Conservation (phyloP, 2,113 vertebrate genomes). For the Trogon melanurus region DNA sequence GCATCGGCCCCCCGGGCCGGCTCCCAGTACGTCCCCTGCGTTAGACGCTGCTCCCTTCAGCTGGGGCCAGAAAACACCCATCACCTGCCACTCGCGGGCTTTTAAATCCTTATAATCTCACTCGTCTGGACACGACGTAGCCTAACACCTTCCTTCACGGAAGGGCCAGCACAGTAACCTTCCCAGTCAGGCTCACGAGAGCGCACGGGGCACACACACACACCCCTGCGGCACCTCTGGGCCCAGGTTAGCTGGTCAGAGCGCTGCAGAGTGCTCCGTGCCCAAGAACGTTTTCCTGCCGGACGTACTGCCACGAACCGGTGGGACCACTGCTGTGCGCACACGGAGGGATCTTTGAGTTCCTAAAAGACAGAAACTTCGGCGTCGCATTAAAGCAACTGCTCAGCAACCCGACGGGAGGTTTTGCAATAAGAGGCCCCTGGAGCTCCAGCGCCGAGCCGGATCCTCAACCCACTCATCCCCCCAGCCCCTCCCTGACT, state of each 20-base stretch:
- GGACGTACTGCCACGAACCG: accelerated
- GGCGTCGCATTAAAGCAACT: not conserved
- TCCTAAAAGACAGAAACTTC: not conserved
- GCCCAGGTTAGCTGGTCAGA: not conserved
- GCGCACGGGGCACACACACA: not conserved
- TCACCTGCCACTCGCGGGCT: not conserved
- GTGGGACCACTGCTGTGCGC: not conserved
- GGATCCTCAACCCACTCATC: not conserved
- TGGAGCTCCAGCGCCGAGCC: not conserved
- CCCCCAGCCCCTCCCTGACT: not conserved
- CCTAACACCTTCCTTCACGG: not conserved
- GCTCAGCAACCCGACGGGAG: accelerated
- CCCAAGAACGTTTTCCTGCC: too few relatives aligned
- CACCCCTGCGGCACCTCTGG: not conserved
- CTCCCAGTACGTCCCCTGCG: too few relatives aligned
- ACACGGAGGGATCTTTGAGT: not conserved
- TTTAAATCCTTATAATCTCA: not conserved
- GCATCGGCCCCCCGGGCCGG: not conserved
- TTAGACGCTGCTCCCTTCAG: not conserved
- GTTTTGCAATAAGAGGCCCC: not conserved
- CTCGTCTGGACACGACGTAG: not conserved
- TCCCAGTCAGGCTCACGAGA: not conserved
- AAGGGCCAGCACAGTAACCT: not conserved
- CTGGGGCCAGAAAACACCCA: not conserved
- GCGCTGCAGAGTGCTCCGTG: accelerated